phyloP scores from a whole-genome alignment of 2,888 invertebrate species.

The Hipparchia sbordonii region DNA sequence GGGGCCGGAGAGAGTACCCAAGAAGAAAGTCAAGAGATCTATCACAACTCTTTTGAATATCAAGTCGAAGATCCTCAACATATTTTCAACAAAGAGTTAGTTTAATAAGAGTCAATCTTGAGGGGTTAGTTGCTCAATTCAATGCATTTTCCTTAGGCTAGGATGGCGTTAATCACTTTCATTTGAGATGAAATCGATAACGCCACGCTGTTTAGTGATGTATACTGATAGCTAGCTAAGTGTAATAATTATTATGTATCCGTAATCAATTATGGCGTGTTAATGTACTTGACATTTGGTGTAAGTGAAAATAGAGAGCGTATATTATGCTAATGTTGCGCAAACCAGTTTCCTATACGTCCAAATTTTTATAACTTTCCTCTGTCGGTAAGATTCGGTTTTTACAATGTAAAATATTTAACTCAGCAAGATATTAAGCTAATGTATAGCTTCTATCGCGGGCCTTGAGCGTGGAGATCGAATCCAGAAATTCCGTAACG shows the following conservation, averaged over 20 bases:
- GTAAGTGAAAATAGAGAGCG: conserved; percentile 24
- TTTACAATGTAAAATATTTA: conserved; percentile 3
- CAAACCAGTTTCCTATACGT: conserved; percentile 19
- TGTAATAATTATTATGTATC: conserved; percentile 1
- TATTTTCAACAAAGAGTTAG: conserved; percentile 73
- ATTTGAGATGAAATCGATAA: conserved; percentile 15
- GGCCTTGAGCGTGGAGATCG: too few relatives aligned
- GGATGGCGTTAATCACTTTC: conserved; percentile 20
- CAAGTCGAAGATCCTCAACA: conserved; percentile 76
- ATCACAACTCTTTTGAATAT: conserved; percentile 75
- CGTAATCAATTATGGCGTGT: conserved; percentile 27
- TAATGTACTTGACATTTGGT: conserved; percentile 30
- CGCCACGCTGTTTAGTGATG: not conserved
- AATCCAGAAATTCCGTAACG: too few relatives aligned
- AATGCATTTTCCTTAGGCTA: conserved; percentile 66
- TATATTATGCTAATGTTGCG: conserved; percentile 10
- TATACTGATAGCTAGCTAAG: not conserved
- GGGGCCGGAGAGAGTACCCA: conserved; percentile 61
- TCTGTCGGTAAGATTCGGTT: not conserved
- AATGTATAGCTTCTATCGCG: too few relatives aligned
- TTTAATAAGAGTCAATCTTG: conserved; percentile 34
- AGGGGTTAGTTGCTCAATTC: conserved; percentile 72
- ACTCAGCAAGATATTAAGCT: not conserved
- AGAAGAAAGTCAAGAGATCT: conserved; percentile 77
- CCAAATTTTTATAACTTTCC: not conserved